Percentiles rank a stretch among this genome's conserved stretches.
phyloP scores from a whole-genome alignment of 2,888 invertebrate species.

The Harpagoxenus sublaevis region DNA sequence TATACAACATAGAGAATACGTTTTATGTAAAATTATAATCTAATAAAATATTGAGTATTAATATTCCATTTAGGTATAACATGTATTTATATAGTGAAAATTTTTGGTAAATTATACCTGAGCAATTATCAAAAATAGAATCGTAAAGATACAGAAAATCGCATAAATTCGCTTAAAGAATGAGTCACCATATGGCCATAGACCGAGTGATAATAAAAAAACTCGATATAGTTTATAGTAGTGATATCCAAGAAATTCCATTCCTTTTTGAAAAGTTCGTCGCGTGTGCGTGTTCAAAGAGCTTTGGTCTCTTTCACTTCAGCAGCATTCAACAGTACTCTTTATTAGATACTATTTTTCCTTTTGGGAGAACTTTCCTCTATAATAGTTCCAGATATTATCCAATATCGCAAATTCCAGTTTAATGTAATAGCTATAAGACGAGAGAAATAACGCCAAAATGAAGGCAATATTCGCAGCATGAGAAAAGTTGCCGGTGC shows the following conservation, averaged over 20 bases:
- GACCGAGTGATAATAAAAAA: slow-evolving; percentile 8
- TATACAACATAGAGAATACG: background rate
- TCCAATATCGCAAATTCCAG: background rate
- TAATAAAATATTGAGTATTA: background rate
- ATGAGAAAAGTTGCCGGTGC: background rate
- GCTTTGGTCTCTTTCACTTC: background rate
- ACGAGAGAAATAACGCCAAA: background rate
- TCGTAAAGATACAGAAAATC: background rate
- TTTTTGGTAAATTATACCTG: slow-evolving; percentile 24
- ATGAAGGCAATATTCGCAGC: background rate
- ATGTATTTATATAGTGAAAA: background rate
- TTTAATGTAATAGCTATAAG: slow-evolving; percentile 11
- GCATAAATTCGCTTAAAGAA: background rate
- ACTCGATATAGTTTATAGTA: slow-evolving; percentile 43
- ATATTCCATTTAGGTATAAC: background rate
- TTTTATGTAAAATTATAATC: background rate
- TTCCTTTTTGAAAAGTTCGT: slow-evolving; percentile 12
- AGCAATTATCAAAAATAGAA: slow-evolving; percentile 1
- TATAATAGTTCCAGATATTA: slow-evolving; percentile 15
- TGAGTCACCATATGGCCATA: slow-evolving; percentile 42
- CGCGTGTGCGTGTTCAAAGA: background rate
- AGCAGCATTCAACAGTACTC: background rate
- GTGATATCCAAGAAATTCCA: slow-evolving; percentile 46
- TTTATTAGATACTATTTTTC: background rate
- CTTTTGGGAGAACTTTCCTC: background rate